These are phyloP conservation scores for Pandemis corylana DNA, from an alignment of 2,888 invertebrate species.

Conservation along the genomic window DNA sequence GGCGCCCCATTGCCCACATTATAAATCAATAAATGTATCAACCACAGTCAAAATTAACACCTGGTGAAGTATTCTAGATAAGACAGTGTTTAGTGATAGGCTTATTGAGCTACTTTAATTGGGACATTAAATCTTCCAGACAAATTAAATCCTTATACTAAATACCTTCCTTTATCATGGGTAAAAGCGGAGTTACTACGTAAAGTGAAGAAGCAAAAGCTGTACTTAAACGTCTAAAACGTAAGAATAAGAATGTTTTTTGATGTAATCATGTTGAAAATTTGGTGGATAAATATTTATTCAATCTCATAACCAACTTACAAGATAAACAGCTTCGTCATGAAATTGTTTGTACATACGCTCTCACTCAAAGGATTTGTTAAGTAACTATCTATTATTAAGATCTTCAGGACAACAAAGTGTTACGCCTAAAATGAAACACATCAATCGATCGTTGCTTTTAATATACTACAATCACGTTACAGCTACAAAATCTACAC, in stretches of 20 bases:
- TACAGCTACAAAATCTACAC: background rate
- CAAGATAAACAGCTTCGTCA: background rate
- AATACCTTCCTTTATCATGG: background rate
- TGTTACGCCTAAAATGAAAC: background rate
- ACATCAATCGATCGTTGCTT: background rate
- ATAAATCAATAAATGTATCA: no score
- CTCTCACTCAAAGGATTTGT: background rate
- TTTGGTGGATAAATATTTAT: slow-evolving; percentile 1
- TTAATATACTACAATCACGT: slow-evolving; percentile 20
- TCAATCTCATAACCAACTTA: background rate
- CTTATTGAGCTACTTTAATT: no score
- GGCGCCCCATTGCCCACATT: no score
- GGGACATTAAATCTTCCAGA: no score
- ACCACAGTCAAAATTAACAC: no score
- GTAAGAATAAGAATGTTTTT: background rate
- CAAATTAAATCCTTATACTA: no score
- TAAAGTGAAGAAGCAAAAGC: background rate
- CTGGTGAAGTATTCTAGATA: no score
- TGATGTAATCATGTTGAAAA: background rate
- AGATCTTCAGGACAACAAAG: background rate
- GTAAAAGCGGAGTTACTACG: background rate
- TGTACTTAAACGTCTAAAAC: background rate
- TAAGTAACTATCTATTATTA: background rate
- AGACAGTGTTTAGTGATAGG: no score
- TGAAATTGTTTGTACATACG: background rate